Evolutionary conservation across 2,113 vertebrate species (phyloP), one percentile per base, ranked within the genome.

Genomic region (Oplegnathus fasciatus): DNA sequence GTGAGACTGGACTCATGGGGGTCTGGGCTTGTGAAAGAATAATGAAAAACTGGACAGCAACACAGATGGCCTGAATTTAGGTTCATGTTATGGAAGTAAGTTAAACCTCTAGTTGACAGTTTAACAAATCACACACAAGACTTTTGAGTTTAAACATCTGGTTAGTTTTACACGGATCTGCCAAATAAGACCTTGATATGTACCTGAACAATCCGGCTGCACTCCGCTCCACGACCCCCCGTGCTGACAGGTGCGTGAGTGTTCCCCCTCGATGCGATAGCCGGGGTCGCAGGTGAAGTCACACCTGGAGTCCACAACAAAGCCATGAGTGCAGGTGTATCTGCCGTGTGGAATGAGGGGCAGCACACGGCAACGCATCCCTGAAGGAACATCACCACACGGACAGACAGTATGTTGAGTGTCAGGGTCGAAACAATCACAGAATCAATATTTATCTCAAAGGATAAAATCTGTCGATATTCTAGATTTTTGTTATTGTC

Each of bases 241-340:
- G 42, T 96, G 96, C 95, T 94, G 96, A 91, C 98, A 99, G 81
- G 95, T 80, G 9, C 98, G 96, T 0, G 96, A 97, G 58, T 93
- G 96, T 67, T 97, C 96, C 0, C 97, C 97, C 92, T 98, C 97
- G 17, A 99, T 92, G 84, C 96, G 95, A 91, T 98, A 98, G 10
- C 98, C 98, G 0, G 93, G 94, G 67, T 74, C 78, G 78, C 98
- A 99, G 88, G 93, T 92, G 88, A 98, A 99, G 80, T 97, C 96
- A 13, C 98, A 99, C 85, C 96, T 96, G 78, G 98, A 99, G 91
- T 98, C 97, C 86, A 97, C 96, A 88, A 96, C 87, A 42, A 96
- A 95, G 0, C 97, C 96, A 0, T 95, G 94, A 0, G 96, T 96
- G 94, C 98, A 99, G 57, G 88, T 93, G 85, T 98, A 98, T 26